These are phyloP conservation scores for Andricus curvator DNA, from an alignment of 2,888 invertebrate species.

Conservation along the genomic window DNA sequence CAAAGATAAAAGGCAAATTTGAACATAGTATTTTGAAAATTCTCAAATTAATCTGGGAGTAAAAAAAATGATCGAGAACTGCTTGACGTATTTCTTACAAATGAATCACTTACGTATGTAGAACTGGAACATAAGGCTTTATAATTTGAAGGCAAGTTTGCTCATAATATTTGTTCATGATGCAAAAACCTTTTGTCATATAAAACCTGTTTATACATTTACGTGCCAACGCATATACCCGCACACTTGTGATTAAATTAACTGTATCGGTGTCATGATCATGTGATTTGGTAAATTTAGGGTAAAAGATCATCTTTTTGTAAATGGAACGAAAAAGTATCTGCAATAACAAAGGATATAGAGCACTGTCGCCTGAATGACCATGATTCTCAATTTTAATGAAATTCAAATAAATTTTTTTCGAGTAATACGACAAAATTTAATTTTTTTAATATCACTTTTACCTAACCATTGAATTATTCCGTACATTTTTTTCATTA, in stretches of 20 bases:
- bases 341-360: background rate
- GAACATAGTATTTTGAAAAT: background rate
- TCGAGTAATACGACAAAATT: no score
- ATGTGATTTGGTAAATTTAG: slow-evolving; percentile 4
- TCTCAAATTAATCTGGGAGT: background rate
- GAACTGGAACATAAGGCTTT: background rate
- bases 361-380: background rate
- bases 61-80: background rate
- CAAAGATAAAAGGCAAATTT: slow-evolving; percentile 11
- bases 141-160: slow-evolving; percentile 16
- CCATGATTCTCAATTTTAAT: no score
- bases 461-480: no score
- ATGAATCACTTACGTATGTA: background rate
- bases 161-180: slow-evolving; percentile 1
- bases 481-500: no score
- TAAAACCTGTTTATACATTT: slow-evolving; percentile 7
- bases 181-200: slow-evolving; percentile 10
- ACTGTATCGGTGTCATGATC: slow-evolving; percentile 16
- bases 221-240: background rate
- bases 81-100: background rate
- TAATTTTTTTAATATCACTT: no score
- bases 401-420: no score
- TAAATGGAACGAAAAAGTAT: background rate
- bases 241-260: slow-evolving; percentile 13
- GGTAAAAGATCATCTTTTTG: background rate